Conservation (phyloP, 2,797 vertebrate species). For the Muraenolepis orangiensis region DNA sequence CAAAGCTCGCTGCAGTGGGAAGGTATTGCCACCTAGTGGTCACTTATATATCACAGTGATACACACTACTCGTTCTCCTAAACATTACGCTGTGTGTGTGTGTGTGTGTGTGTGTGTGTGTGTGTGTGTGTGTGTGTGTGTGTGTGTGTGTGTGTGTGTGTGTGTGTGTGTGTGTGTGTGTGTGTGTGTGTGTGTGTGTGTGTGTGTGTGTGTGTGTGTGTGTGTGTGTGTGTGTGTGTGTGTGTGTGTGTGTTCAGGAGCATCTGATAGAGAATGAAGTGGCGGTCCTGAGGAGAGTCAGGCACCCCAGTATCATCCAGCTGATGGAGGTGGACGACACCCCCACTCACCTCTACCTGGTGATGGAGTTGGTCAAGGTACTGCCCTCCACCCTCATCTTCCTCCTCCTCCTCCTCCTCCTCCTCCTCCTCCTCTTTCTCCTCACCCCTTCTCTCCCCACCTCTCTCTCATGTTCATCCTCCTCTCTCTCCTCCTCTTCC, state of each 20-base stretch:
- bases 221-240: conserved; percentile 10
- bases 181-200: too few relatives aligned
- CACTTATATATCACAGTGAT: background rate
- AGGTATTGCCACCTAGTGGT: conserved; percentile 71
- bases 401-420: background rate
- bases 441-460: background rate
- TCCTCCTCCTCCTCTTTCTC: background rate
- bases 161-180: too few relatives aligned
- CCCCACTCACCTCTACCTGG: conserved; percentile 86
- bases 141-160: too few relatives aligned
- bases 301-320: conserved; percentile 97
- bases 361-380: conserved; percentile 89
- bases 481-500: background rate
- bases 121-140: too few relatives aligned
- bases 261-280: conserved; percentile 98
- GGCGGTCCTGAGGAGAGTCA: conserved; percentile 86
- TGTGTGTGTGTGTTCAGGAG: conserved; percentile 71
- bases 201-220: conserved; percentile 1
- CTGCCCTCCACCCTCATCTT: background rate
- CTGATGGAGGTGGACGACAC: conserved; percentile 96
- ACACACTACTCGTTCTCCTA: background rate
- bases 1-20: conserved; percentile 96
- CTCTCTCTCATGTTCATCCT: background rate
- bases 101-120: background rate
- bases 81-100: background rate